phyloP scores from a whole-genome alignment of 2,888 invertebrate species.

The Meghimatium bilineatum region DNA sequence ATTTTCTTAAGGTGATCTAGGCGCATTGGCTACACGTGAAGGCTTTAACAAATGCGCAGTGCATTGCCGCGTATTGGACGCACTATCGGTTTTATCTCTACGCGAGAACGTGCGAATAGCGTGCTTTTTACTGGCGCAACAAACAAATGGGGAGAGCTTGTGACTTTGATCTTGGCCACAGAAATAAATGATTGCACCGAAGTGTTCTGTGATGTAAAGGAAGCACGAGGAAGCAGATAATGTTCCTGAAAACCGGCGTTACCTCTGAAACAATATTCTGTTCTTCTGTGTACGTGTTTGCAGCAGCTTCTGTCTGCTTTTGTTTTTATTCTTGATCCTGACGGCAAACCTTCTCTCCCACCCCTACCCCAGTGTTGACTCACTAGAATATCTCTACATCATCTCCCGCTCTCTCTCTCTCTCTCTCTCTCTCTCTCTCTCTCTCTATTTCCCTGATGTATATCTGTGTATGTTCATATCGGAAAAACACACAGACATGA shows the following conservation, averaged over 20 bases:
- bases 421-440: not conserved
- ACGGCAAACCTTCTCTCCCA: too few relatives aligned
- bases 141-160: constrained; percentile 17
- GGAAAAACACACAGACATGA: too few relatives aligned
- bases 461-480: too few relatives aligned
- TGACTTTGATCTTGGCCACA: constrained; percentile 21
- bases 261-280: constrained; percentile 6
- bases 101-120: constrained; percentile 28
- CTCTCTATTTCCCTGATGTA: not conserved
- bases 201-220: constrained; percentile 20
- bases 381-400: too few relatives aligned
- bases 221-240: constrained; percentile 10
- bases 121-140: constrained; percentile 14
- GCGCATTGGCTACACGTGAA: constrained; percentile 1
- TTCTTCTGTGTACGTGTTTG: constrained; percentile 3
- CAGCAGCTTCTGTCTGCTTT: not conserved
- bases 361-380: too few relatives aligned
- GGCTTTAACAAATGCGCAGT: not conserved
- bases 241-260: not conserved
- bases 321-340: not conserved
- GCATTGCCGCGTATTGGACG: not conserved
- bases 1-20: not conserved
- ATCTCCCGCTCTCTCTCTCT: not conserved
- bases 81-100: constrained; percentile 12
- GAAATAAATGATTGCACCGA: constrained; percentile 34